Conservation (phyloP, 2,888 invertebrate species). For the Synanthedon tipuliformis region DNA sequence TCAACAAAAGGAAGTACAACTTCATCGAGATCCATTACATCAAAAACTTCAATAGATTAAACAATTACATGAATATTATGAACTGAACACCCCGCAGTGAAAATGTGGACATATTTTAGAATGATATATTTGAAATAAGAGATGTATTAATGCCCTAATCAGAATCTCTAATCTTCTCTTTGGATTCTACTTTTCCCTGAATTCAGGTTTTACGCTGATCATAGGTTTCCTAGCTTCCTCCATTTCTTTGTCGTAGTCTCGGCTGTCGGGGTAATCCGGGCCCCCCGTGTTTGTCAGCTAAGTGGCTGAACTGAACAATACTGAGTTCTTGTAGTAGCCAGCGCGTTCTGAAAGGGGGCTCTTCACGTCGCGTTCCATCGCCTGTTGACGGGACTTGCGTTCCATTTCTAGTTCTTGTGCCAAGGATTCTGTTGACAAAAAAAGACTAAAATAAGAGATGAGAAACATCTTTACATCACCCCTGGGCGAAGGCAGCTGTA, state of each 20-base stretch:
- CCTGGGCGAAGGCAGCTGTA: no score
- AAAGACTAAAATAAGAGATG: neutral
- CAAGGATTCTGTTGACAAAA: conserved; percentile 78
- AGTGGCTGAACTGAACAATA: conserved; percentile 89
- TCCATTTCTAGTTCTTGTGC: conserved; percentile 91
- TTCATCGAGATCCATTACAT: conserved; percentile 40
- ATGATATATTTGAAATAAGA: neutral
- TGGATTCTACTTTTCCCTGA: conserved; percentile 59
- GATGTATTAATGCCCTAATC: neutral
- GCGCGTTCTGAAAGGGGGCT: conserved; percentile 85
- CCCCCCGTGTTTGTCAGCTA: conserved; percentile 64
- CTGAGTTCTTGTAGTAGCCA: conserved; percentile 90
- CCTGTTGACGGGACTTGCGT: conserved; percentile 84
- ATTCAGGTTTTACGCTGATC: conserved; percentile 68
- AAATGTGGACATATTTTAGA: neutral
- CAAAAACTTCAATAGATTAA: conserved; percentile 27
- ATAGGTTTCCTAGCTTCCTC: conserved; percentile 61
- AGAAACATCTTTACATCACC: no score
- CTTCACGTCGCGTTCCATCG: conserved; percentile 85
- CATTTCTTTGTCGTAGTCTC: conserved; percentile 41
- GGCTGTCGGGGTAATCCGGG: conserved; percentile 45
- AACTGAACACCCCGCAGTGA: conserved; percentile 3
- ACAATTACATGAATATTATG: conserved; percentile 32
- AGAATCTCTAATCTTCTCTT: conserved; percentile 13
- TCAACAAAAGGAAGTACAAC: conserved; percentile 33